Evolutionary conservation across 2,888 invertebrate genomes (phyloP).

Genomic region (Folsomia candida): DNA sequence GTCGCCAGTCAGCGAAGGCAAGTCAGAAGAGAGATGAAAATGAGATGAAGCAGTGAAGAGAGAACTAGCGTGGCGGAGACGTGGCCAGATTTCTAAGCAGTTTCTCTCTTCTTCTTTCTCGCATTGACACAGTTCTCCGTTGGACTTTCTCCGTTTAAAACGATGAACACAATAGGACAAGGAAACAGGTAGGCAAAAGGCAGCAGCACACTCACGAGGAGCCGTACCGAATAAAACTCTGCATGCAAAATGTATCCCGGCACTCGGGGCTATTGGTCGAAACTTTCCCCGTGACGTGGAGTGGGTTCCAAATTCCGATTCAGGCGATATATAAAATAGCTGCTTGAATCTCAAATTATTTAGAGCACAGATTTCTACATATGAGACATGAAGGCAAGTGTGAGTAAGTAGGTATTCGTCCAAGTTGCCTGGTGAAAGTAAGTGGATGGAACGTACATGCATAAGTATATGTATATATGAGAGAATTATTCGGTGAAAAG

Average conservation of each 20-base stretch:
- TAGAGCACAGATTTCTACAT: not conserved
- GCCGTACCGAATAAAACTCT: not conserved
- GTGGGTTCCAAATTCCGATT: not conserved
- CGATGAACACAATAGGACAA: not conserved
- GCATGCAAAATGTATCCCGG: not conserved
- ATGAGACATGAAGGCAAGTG: not conserved
- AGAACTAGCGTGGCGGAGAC: not conserved
- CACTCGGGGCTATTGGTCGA: not conserved
- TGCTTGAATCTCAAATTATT: not conserved
- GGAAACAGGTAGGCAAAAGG: not conserved
- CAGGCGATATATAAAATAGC: not conserved
- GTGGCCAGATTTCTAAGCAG: not conserved
- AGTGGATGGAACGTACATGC: not conserved
- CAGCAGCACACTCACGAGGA: not conserved
- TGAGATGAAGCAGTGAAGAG: not conserved
- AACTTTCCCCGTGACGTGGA: not conserved
- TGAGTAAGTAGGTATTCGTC: not conserved
- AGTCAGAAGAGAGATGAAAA: not conserved
- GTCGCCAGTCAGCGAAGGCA: not conserved
- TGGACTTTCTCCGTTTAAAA: not conserved
- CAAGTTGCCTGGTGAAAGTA: not conserved
- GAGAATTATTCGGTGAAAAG: no score
- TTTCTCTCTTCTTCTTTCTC: not conserved
- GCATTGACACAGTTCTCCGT: not conserved
- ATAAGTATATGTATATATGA: no score